phyloP scores from a whole-genome alignment of 1,140 invertebrate species.

The Lordiphosa clarofinis region DNA sequence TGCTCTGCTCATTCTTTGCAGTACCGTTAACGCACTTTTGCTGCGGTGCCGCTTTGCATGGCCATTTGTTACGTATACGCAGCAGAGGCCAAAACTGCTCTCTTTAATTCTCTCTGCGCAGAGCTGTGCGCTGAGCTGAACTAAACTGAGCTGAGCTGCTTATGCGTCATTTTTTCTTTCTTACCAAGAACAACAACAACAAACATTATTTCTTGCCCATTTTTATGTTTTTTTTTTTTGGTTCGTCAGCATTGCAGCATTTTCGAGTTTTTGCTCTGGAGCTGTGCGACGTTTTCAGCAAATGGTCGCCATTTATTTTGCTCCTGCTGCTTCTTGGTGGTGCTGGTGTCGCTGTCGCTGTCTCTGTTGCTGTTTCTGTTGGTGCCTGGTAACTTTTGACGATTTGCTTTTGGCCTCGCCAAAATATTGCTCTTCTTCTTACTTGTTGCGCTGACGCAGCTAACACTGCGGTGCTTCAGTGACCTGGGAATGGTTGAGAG shows the following conservation, averaged over 20 bases:
- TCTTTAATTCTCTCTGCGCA: conserved; percentile 6
- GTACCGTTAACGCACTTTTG: conserved; percentile 52
- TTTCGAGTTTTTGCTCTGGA: conserved; percentile 29
- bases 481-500: conserved; percentile 13
- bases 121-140: conserved; percentile 24
- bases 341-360: conserved; percentile 21
- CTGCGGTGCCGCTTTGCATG: conserved; percentile 58
- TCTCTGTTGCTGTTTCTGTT: conserved; percentile 8
- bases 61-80: conserved; percentile 55
- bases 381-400: conserved; percentile 39
- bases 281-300: conserved; percentile 42
- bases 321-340: conserved; percentile 13
- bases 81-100: conserved; percentile 30
- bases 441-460: conserved; percentile 65
- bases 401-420: conserved; percentile 28
- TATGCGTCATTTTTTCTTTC: conserved; percentile 58
- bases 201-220: conserved; percentile 47
- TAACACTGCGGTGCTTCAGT: conserved; percentile 31
- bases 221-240: conserved; percentile 36
- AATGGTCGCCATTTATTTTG: conserved; percentile 49
- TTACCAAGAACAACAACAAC: conserved; percentile 38
- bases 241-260: conserved; percentile 68
- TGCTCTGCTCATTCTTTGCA: conserved; percentile 67
- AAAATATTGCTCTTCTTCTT: conserved; percentile 51
- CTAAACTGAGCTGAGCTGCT: conserved; percentile 22